Evolutionary conservation across 2,888 invertebrate genomes (phyloP), one percentile per base, ranked within the genome.

Genomic region (Cheilosia vulpina): DNA sequence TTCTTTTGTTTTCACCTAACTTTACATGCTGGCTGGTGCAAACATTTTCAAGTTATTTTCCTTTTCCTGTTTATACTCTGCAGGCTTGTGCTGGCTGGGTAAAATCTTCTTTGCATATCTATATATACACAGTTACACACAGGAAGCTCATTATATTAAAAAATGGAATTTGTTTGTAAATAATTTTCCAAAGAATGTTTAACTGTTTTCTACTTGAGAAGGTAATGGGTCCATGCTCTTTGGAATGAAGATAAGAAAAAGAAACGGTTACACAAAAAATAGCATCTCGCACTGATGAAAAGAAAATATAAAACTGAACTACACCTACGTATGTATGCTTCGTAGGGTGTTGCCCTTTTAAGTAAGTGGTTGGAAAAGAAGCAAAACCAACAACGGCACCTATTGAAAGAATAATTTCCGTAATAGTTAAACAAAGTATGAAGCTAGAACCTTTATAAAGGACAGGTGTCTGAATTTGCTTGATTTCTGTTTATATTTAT

Each of bases 141-240:
- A 43, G 45, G 62, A 53, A 60, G 53, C 72, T 73, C 73, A 73
- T 73, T 73, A 73, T 73, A 41, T 45, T 63, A 31, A 53, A 73
- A 73, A 55, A 73, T 73, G 34, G 57, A 76, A 75, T 84, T 79
- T 79, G 79, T 84, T 84, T 84, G 84, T 66, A 79, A 84, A 84
- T 84, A 75, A 75, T 84, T 84, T 76, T 84, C 60, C 66, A 75
- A 66, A 71, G 75, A 75, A 66, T 71, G 58, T 66, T 79, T 79
- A 84, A 79, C 69, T 34, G 79, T 84, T 79, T 79, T 79, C 69
- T 69, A 75, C 75, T 78, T 75, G 38, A 38, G 58, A 69, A 75
- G 73, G 65, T 63, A 69, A 76, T 65, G 81, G 76, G 53, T 43
- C 24, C 27, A n/a, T 55, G 34, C 21, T 41, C 52, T 45, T 38